phyloP scores from a whole-genome alignment of 2,888 invertebrate species.

The Hymenopus coronatus region DNA sequence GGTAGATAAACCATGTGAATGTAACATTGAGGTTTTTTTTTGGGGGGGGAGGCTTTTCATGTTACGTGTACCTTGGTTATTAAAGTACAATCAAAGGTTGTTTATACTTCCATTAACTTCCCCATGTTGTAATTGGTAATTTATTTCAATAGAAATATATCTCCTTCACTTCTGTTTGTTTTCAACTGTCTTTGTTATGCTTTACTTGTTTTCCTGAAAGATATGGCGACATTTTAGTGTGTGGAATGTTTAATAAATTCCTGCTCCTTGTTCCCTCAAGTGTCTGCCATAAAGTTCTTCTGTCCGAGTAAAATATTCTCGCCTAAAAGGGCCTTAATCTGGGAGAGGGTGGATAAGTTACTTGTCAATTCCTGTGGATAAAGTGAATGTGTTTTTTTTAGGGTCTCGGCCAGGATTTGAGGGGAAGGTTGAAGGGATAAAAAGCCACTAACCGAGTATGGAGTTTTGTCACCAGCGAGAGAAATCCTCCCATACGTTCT shows the following conservation, averaged over 20 bases:
- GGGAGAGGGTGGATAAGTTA: conserved; percentile 11
- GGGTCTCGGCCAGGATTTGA: neutral
- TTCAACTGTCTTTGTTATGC: no score
- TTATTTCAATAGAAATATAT: no score
- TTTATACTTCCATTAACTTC: no score
- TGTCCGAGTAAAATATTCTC: neutral
- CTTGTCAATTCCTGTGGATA: conserved; percentile 19
- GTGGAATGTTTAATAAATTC: neutral
- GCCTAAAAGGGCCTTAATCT: conserved; percentile 1
- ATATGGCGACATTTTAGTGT: neutral
- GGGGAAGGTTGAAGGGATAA: neutral
- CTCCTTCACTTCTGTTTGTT: no score
- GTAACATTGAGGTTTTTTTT: no score
- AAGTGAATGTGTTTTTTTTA: conserved; percentile 18
- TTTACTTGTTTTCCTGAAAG: neutral
- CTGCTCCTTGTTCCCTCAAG: neutral
- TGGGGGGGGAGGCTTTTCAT: no score
- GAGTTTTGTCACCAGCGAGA: conserved; percentile 26
- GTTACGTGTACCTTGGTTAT: no score
- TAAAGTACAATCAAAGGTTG: no score
- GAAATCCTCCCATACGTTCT: conserved; percentile 4
- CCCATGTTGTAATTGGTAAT: no score
- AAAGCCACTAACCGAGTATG: conserved; percentile 20
- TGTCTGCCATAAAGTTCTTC: neutral
- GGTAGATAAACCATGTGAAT: no score